Evolutionary conservation across 2,888 invertebrate genomes (phyloP).

Genomic region (Drosophila melanosoma): DNA sequence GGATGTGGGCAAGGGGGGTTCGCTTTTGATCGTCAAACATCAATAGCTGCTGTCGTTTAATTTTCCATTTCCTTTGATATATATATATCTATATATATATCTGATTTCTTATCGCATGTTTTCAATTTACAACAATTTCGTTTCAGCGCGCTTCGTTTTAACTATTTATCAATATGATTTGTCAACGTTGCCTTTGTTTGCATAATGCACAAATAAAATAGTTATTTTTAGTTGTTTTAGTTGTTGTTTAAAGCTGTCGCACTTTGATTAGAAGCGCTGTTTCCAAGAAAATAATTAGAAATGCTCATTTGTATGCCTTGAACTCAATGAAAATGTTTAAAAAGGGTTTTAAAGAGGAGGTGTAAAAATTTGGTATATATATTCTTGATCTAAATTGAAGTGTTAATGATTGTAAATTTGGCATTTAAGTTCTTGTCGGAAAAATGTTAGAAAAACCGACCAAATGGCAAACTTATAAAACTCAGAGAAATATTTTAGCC

Average conservation of each 20-base stretch:
- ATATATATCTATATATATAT: not conserved
- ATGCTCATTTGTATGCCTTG: not conserved
- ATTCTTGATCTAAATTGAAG: not conserved
- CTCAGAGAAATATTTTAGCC: no score
- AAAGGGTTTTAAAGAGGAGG: not conserved
- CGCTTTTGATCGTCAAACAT: slow-evolving; percentile 63
- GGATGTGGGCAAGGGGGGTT: not conserved
- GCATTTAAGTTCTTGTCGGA: no score
- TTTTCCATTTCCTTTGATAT: slow-evolving; percentile 68
- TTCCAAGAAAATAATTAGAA: not conserved
- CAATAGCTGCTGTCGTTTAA: slow-evolving; percentile 53
- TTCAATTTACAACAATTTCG: slow-evolving; percentile 81
- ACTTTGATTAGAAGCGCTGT: not conserved
- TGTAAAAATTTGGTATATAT: not conserved
- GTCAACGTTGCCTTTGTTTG: slow-evolving; percentile 65
- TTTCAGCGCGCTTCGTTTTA: slow-evolving; percentile 44
- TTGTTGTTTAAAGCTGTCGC: slow-evolving; percentile 24
- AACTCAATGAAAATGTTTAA: not conserved
- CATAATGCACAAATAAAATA: slow-evolving; percentile 42
- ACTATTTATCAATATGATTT: slow-evolving; percentile 67
- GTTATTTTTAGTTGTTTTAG: slow-evolving; percentile 21
- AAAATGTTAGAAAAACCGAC: no score
- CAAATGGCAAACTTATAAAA: no score
- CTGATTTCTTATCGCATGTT: slow-evolving; percentile 64
- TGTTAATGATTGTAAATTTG: not conserved